phyloP scores from a whole-genome alignment of 2,888 invertebrate species.

The Erannis defoliaria region DNA sequence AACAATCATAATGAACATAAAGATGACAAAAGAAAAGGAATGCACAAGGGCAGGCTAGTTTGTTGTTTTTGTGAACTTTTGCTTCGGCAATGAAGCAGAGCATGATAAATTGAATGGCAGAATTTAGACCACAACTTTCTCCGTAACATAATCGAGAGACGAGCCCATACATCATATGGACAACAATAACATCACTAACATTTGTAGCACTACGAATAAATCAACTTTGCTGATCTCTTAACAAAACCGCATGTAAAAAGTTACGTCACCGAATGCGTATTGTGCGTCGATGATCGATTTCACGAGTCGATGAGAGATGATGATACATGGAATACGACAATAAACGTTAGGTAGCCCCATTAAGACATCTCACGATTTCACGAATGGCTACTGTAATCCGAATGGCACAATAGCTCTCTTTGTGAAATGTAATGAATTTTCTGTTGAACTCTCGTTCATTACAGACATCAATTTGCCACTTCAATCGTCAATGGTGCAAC shows the following conservation, averaged over 20 bases:
- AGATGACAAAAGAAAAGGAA: constrained; percentile 5
- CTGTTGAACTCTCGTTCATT: constrained; percentile 53
- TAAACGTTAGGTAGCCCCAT: constrained; percentile 57
- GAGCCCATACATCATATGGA: constrained; percentile 46
- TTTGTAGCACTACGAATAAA: constrained; percentile 64
- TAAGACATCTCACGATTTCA: constrained; percentile 57
- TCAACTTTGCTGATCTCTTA: constrained; percentile 61
- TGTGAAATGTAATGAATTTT: constrained; percentile 64
- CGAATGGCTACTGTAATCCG: constrained; percentile 56
- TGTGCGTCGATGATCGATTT: constrained; percentile 67
- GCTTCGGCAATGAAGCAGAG: constrained; percentile 1
- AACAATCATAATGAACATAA: constrained; percentile 7
- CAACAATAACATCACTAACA: constrained; percentile 58
- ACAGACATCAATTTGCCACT: constrained; percentile 52
- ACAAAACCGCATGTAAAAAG: constrained; percentile 61
- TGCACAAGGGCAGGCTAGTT: neutral
- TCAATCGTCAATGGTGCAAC: constrained; percentile 40
- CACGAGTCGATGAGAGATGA: constrained; percentile 60
- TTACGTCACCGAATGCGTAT: constrained; percentile 65
- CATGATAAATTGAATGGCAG: constrained; percentile 13
- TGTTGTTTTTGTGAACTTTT: neutral
- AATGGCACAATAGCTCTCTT: constrained; percentile 58
- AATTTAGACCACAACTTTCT: constrained; percentile 37
- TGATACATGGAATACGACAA: constrained; percentile 56
- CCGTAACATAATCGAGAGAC: constrained; percentile 28